These are phyloP conservation scores for Thereva unica DNA, from an alignment of 2,888 invertebrate species.

Conservation along the genomic window DNA sequence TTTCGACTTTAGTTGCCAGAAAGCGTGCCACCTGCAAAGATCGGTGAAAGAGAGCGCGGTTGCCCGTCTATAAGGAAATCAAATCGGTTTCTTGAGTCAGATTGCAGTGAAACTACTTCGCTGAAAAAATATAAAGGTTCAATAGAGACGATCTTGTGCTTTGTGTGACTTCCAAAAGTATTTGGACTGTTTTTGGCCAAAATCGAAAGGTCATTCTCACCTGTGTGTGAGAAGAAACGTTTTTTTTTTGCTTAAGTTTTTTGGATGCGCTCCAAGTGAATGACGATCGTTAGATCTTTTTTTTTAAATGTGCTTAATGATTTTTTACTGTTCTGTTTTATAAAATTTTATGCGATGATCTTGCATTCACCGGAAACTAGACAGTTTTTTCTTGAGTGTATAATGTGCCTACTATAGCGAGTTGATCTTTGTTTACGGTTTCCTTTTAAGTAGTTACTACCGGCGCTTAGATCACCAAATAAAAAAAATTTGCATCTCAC, in stretches of 20 bases:
- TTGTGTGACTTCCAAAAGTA: too few species aligned
- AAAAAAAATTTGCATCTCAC: background rate
- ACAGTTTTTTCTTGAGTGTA: conserved; percentile 10
- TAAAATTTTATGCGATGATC: background rate
- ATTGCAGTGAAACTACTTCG: too few species aligned
- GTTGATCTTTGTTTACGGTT: conserved; percentile 23
- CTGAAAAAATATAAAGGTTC: too few species aligned
- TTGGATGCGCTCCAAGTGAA: background rate
- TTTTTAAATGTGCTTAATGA: background rate
- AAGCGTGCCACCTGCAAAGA: conserved; percentile 42
- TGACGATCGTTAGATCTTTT: conserved; percentile 5
- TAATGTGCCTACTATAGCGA: background rate
- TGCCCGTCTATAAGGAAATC: background rate
- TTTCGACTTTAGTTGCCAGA: conserved; percentile 39
- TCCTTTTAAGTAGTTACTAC: conserved; percentile 11
- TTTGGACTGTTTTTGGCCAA: conserved; percentile 3
- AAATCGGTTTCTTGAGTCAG: too few species aligned
- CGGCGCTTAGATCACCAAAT: conserved; percentile 4
- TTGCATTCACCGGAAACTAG: conserved; percentile 24
- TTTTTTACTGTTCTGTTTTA: background rate
- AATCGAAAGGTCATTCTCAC: conserved; percentile 23
- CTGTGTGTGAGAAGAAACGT: background rate
- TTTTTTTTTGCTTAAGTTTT: too few species aligned
- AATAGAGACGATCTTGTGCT: too few species aligned
- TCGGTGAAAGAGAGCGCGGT: conserved; percentile 17